Conservation (phyloP, 2,113 vertebrate genomes). For the Cacatua alba region DNA sequence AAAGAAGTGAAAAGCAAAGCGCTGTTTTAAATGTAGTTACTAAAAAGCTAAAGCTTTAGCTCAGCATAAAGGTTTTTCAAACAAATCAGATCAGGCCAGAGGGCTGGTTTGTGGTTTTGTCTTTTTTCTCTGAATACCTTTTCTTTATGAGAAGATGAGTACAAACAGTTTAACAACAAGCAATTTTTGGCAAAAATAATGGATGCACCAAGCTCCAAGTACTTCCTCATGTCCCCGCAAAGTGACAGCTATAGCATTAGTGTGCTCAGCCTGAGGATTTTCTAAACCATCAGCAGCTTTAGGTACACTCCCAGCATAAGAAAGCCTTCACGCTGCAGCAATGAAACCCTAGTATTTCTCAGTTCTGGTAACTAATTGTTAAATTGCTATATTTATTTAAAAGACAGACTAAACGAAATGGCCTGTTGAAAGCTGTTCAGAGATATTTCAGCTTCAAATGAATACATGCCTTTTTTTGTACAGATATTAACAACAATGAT, state of each 20-base stretch:
- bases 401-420: neutral
- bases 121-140: neutral
- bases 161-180: neutral
- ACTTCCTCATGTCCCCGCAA: neutral
- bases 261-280: neutral
- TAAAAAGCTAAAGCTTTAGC: neutral
- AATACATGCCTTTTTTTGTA: neutral
- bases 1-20: neutral
- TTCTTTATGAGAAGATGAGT: neutral
- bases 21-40: slow-evolving; percentile 19
- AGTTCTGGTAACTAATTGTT: slow-evolving; percentile 13
- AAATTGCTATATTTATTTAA: slow-evolving; percentile 6
- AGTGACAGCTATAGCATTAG: neutral
- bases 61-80: neutral
- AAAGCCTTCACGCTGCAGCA: neutral
- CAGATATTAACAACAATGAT: neutral
- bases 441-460: neutral
- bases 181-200: neutral
- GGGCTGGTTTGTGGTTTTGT: neutral
- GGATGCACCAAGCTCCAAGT: neutral
- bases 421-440: slow-evolving; percentile 4
- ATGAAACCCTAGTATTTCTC: neutral
- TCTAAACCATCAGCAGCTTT: neutral
- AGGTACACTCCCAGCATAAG: neutral
- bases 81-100: neutral